phyloP scores from a whole-genome alignment of 2,113 vertebrate species.

The Ageneiosus marmoratus region DNA sequence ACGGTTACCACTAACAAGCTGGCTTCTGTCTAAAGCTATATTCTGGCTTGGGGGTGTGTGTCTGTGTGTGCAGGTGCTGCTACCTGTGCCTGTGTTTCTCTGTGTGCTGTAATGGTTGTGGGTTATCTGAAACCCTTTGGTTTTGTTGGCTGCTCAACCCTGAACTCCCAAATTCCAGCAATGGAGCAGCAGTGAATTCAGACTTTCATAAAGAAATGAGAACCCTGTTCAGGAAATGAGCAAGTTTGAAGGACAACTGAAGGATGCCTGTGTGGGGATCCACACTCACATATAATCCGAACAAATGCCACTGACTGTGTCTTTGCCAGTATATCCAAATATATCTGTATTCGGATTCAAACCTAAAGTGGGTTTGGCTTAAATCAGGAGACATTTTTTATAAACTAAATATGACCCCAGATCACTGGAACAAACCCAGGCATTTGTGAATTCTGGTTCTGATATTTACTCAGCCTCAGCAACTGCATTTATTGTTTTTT shows the following conservation, averaged over 20 bases:
- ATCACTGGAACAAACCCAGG: not conserved
- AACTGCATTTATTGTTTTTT: not conserved
- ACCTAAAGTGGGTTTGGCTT: not conserved
- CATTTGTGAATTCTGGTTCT: not conserved
- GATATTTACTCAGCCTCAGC: not conserved
- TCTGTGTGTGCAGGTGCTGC: constrained; percentile 33
- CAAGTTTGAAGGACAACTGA: not conserved
- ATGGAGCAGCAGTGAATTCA: not conserved
- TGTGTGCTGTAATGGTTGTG: not conserved
- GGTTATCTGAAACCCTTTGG: not conserved
- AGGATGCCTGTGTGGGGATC: not conserved
- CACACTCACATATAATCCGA: not conserved
- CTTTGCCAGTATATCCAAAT: not conserved
- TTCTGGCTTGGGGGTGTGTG: constrained; percentile 25
- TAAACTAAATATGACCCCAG: not conserved
- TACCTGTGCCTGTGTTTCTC: constrained; percentile 34
- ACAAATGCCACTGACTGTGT: not conserved
- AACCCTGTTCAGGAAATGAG: not conserved
- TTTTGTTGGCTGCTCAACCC: constrained; percentile 32
- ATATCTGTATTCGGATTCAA: not conserved
- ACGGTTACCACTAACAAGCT: constrained; percentile 50
- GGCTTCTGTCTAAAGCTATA: constrained; percentile 50
- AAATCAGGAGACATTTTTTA: not conserved
- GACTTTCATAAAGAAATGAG: not conserved
- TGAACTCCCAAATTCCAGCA: constrained; percentile 11